phyloP scores from a whole-genome alignment of 2,888 invertebrate species.

The Clepsis dumicolana region DNA sequence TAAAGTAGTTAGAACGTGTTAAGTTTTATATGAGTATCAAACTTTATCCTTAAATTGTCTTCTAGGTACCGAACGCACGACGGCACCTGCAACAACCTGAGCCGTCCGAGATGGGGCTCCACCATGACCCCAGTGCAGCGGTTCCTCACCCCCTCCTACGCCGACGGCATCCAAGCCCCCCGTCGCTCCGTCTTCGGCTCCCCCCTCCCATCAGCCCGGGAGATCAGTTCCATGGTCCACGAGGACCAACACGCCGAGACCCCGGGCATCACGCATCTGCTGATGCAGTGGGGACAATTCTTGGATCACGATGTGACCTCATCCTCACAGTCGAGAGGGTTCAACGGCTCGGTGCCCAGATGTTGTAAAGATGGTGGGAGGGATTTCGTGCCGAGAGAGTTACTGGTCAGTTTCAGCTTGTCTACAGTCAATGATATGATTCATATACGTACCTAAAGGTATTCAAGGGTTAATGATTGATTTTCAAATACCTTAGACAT shows the following conservation, averaged over 20 bases:
- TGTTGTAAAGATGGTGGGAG: constrained; percentile 89
- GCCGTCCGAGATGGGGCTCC: constrained; percentile 92
- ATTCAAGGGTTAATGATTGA: no score
- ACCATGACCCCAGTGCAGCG: constrained; percentile 93
- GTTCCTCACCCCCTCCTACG: constrained; percentile 92
- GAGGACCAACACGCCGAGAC: constrained; percentile 88
- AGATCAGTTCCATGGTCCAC: constrained; percentile 89
- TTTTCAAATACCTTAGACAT: no score
- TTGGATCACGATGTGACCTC: constrained; percentile 95
- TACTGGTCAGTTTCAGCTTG: constrained; percentile 82
- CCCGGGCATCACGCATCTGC: constrained; percentile 90
- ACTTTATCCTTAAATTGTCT: no score
- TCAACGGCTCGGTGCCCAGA: constrained; percentile 92
- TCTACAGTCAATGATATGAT: no score
- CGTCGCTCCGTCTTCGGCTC: constrained; percentile 86
- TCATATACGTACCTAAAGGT: no score
- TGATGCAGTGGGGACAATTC: constrained; percentile 97
- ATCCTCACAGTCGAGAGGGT: constrained; percentile 91
- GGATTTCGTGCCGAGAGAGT: constrained; percentile 87
- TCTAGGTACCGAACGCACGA: constrained; percentile 93
- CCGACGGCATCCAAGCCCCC: constrained; percentile 89
- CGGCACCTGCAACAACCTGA: constrained; percentile 95
- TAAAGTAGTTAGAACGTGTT: no score
- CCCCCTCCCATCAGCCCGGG: constrained; percentile 91
- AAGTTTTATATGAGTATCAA: no score